Evolutionary conservation across 2,113 vertebrate genomes (phyloP).

Genomic region (Tyto alba): DNA sequence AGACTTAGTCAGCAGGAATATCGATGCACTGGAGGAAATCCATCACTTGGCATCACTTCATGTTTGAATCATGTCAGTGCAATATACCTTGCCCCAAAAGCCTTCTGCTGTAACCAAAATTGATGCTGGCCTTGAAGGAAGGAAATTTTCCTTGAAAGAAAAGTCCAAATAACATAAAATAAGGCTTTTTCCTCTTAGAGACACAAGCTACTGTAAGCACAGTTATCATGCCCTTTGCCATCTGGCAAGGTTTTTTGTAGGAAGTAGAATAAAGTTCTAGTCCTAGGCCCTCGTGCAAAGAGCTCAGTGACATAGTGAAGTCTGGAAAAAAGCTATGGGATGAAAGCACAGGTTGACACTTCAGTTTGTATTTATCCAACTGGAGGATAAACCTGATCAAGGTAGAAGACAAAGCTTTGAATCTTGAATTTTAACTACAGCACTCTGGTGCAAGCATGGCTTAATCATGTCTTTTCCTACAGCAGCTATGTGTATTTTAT

Average conservation of each 20-base stretch:
- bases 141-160: no score
- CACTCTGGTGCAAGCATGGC: neutral
- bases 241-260: neutral
- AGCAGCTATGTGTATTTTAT: neutral
- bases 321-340: neutral
- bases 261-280: neutral
- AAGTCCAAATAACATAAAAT: neutral
- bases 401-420: neutral
- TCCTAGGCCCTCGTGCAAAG: neutral
- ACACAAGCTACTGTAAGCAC: neutral
- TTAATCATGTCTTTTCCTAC: neutral
- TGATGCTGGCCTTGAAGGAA: neutral
- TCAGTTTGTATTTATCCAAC: neutral
- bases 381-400: neutral
- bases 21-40: neutral
- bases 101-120: neutral
- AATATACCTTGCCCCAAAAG: neutral
- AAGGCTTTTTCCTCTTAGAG: neutral
- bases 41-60: accelerated
- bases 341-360: neutral
- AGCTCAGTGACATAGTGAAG: neutral
- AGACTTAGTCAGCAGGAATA: neutral
- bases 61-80: neutral
- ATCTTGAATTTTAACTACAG: neutral
- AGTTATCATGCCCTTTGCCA: neutral